A percentile compares a stretch with the other conserved stretches of the same genome.
phyloP scores from a whole-genome alignment of 2,113 vertebrate species.

The Macrotus californicus region DNA sequence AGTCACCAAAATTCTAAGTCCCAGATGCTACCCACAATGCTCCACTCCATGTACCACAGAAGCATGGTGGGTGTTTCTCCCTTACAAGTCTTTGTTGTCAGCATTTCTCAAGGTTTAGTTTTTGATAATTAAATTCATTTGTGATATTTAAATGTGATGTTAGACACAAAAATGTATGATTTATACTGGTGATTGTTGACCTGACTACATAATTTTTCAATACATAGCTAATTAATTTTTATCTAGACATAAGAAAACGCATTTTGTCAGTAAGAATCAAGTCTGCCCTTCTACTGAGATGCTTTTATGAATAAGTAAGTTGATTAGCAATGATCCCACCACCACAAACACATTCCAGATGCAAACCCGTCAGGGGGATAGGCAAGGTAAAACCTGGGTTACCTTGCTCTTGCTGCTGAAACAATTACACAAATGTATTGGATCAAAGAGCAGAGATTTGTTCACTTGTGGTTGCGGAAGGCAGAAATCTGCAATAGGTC shows the following conservation, averaged over 20 bases:
- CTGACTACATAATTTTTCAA: neutral
- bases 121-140: neutral
- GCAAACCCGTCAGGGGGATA: too few species aligned
- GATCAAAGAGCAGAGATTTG: too few species aligned
- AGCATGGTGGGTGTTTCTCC: accelerated
- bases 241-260: neutral
- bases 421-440: neutral
- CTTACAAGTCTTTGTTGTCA: too few species aligned
- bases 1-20: neutral
- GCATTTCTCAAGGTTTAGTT: neutral
- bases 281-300: neutral
- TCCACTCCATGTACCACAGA: accelerated
- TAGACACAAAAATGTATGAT: neutral
- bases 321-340: neutral
- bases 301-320: neutral
- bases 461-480: too few species aligned
- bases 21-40: accelerated
- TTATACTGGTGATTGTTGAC: neutral
- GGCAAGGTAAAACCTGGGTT: accelerated
- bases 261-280: neutral
- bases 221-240: neutral
- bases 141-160: neutral
- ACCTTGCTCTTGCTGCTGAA: neutral
- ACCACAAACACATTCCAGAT: neutral
- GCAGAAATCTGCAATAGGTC: neutral